Conservation (phyloP, 2,888 invertebrate genomes). For the Lasiommata megera region DNA sequence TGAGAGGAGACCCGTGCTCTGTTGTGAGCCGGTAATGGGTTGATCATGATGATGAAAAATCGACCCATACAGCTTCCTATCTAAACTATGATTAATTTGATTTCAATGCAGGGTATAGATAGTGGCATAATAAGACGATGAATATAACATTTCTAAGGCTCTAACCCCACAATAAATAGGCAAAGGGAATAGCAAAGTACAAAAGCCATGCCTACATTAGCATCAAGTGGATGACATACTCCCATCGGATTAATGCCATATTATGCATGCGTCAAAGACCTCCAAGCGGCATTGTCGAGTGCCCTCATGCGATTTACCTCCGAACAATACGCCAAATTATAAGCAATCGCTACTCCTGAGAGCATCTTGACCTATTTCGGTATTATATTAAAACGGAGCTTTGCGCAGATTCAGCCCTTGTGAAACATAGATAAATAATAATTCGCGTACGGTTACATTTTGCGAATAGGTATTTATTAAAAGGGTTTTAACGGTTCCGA, state of each 20-base stretch:
- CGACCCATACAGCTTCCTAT: too few species aligned
- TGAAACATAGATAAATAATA: not conserved
- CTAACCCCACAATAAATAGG: conserved; percentile 40
- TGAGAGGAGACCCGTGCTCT: too few species aligned
- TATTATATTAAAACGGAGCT: conserved; percentile 48
- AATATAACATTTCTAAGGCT: conserved; percentile 17
- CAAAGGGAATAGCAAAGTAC: conserved; percentile 59
- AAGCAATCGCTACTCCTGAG: conserved; percentile 62
- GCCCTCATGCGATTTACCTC: conserved; percentile 56
- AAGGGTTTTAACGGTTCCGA: too few species aligned
- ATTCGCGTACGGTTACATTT: not conserved
- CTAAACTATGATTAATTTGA: too few species aligned
- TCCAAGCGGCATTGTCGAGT: conserved; percentile 56
- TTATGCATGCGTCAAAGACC: conserved; percentile 77
- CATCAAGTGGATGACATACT: conserved; percentile 74
- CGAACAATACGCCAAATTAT: conserved; percentile 74
- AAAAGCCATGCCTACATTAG: conserved; percentile 61
- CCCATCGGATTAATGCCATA: conserved; percentile 70
- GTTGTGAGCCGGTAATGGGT: too few species aligned
- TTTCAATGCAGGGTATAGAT: too few species aligned
- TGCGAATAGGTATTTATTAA: too few species aligned
- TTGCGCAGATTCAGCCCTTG: not conserved
- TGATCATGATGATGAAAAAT: too few species aligned
- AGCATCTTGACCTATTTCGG: conserved; percentile 72
- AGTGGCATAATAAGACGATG: not conserved